These are phyloP conservation scores for Resseliella maxima DNA, from an alignment of 2,888 invertebrate species.

Conservation along the genomic window DNA sequence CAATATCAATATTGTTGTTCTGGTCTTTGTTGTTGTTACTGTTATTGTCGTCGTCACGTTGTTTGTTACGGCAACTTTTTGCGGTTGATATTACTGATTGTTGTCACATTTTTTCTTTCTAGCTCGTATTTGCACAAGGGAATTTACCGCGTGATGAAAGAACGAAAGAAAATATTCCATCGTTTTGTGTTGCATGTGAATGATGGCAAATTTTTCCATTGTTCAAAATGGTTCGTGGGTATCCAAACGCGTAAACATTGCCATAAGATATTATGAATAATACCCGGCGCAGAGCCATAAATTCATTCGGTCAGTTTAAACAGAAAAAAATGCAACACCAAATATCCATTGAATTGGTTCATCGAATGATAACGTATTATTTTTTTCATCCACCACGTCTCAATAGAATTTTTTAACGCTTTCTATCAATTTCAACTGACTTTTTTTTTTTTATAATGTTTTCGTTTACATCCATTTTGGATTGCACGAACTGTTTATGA, in stretches of 20 bases:
- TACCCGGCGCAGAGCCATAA: neutral
- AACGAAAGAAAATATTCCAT: constrained; percentile 19
- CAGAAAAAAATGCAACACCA: neutral
- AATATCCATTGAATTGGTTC: neutral
- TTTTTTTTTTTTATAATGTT: neutral
- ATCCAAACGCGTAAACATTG: neutral
- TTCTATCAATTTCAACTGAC: neutral
- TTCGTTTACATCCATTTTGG: neutral
- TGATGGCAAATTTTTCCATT: neutral
- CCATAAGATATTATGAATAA: neutral
- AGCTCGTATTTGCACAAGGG: neutral
- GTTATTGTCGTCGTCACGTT: neutral
- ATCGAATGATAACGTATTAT: neutral
- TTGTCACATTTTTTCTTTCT: neutral
- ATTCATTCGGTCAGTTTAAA: neutral
- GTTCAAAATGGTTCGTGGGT: neutral
- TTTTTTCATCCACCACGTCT: neutral
- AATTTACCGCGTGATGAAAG: constrained; percentile 35
- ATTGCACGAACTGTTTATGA: neutral
- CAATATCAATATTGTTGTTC: neutral
- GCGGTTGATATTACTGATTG: neutral
- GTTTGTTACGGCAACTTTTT: neutral
- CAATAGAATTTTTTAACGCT: neutral
- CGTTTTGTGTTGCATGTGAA: neutral
- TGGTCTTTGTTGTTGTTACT: neutral